Base-by-base conservation (phyloP, 2,113 vertebrate genomes). In the Lepisosteus osseus region DNA sequence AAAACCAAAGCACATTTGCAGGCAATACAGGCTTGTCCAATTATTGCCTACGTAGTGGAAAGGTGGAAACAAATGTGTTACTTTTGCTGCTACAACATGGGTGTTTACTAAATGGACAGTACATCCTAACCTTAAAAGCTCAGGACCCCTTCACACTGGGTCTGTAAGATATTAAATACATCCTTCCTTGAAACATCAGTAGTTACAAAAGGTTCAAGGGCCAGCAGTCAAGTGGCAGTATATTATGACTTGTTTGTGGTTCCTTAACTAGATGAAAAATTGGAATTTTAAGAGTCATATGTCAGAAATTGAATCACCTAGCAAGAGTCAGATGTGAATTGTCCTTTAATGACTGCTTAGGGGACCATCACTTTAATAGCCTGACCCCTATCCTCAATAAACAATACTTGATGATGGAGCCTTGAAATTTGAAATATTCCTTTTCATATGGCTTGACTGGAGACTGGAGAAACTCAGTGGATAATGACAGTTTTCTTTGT, bases 231-330 rank as follows among this genome's bases (percentile, higher is more conserved):
- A 69, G 12, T 29, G 13, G 64, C 12, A 73, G 74, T 55, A 54
- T 41, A 55, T 57, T 15, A 54, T 59, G 65, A 51, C 5, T 73
- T 54, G 29, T 41, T 45, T 51, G 57, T 67, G 17, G 56, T 56
- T 70, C 44, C 61, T 56, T 77, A 82, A 82, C 70, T 82, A 72
- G 70, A 55, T 77, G 56, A 74, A 71, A 71, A 82, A 74, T 57
- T 29, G 11, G 17, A 44, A 62, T 56, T 56, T 62, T 71, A 54
- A 55, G 54, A 71, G 42, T 65, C 15, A 3, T 61, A 29, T 61
- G 59, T 61, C 14, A 61, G 17, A 61, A 61, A 61, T 61, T 61
- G 14, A 61, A 29, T 61, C 59, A 51, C 59, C 62, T 29, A 65
- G 29, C 7, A n/a, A 65, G 62, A 4, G 62, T 15, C 62, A 65